Evolutionary conservation across 2,113 vertebrate species (phyloP).

Genomic region (Ursus arctos): DNA sequence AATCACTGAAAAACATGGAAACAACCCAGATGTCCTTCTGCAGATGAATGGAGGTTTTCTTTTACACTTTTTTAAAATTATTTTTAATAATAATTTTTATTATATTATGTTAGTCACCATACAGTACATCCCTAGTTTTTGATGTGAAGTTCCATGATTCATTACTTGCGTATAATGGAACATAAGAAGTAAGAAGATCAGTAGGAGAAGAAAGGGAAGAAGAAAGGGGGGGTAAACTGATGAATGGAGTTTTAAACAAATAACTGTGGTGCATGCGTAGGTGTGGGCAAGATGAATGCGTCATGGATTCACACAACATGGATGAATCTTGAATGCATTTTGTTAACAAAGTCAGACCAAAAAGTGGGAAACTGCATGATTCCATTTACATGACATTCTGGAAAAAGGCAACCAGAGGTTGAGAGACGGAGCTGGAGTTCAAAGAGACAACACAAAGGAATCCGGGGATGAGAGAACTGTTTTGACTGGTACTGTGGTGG

Average conservation of each 20-base stretch:
- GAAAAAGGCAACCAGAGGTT: neutral
- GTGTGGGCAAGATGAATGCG: neutral
- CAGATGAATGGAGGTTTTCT: neutral
- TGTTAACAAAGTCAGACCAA: neutral
- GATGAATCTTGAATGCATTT: neutral
- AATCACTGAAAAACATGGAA: conserved; percentile 31
- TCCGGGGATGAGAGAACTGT: neutral
- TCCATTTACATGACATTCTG: neutral
- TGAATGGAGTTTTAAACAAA: neutral
- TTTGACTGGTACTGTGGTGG: neutral
- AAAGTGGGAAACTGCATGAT: neutral
- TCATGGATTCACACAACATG: neutral
- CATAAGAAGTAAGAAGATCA: too few relatives aligned
- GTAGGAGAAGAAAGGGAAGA: too few relatives aligned
- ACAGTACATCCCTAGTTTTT: too few relatives aligned
- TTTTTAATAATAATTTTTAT: too few relatives aligned
- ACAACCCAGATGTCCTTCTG: neutral
- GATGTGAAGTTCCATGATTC: too few relatives aligned
- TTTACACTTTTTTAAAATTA: too few relatives aligned
- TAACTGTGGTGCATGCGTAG: neutral
- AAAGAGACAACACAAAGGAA: neutral
- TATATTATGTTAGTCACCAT: too few relatives aligned
- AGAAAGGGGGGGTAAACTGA: too few relatives aligned
- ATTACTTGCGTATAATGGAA: too few relatives aligned
- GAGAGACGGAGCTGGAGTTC: neutral